A percentile compares a stretch with the other conserved stretches of the same genome.
These are phyloP conservation scores for Drosophila melanica DNA, from an alignment of 1,140 invertebrate species.

Conservation along the genomic window DNA sequence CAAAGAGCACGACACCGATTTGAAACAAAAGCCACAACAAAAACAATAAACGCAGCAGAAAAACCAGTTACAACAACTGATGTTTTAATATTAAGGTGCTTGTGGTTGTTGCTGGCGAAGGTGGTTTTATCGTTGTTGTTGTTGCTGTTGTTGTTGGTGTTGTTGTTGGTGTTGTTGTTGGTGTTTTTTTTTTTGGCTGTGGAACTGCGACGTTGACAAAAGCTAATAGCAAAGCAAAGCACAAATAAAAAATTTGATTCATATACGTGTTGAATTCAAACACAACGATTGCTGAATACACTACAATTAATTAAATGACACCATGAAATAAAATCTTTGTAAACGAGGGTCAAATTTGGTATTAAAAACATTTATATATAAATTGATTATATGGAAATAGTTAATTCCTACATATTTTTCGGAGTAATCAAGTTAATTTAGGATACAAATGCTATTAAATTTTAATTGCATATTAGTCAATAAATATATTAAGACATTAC, in stretches of 20 bases:
- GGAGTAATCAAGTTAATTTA: no score
- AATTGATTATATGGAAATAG: no score
- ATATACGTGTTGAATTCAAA: not conserved
- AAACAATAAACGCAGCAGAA: slow-evolving; percentile 44
- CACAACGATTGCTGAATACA: slow-evolving; percentile 13
- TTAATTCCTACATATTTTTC: no score
- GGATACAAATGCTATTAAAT: no score
- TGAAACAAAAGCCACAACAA: slow-evolving; percentile 35
- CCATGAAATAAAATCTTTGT: no score
- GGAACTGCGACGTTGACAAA: slow-evolving; percentile 74
- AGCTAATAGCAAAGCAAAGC: slow-evolving; percentile 53
- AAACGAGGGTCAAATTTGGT: no score
- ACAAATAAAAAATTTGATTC: slow-evolving; percentile 17
- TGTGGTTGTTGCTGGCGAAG: slow-evolving; percentile 18
- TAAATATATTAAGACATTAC: no score
- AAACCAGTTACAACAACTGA: slow-evolving; percentile 74
- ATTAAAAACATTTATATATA: no score
- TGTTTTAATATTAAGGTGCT: slow-evolving; percentile 57
- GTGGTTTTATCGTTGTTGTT: slow-evolving; percentile 32
- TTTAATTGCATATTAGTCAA: no score
- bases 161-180: no score
- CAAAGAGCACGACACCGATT: slow-evolving; percentile 20
- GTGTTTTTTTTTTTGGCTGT: slow-evolving; percentile 10
- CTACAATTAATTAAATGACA: slow-evolving; percentile 1
- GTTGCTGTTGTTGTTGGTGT: slow-evolving; percentile 24